Evolutionary conservation across 2,113 vertebrate genomes (phyloP), one percentile per base, ranked within the genome.

Genomic region (Pogona vitticeps): DNA sequence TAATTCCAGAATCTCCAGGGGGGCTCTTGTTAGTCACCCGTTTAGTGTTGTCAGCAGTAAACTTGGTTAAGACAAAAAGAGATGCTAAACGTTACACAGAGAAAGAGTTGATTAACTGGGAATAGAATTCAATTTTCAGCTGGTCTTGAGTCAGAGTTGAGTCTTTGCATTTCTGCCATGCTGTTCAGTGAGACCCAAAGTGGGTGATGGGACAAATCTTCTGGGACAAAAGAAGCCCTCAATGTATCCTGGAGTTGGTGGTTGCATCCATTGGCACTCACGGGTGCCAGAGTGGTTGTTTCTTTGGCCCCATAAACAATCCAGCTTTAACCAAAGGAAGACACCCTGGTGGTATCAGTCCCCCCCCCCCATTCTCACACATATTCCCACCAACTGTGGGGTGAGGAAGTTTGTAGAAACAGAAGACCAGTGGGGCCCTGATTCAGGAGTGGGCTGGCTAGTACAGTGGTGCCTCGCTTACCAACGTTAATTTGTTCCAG

Each of bases 1-100:
- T 59, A 82, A 82, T 82, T 87, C 38, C 40, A 7, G 61, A 76
- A 31, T 67, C 85, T 65, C 85, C 42, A 14, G 70, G 9, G 79
- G 31, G 58, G 79, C 42, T 58, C 52, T 82, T 87, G n/a, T 61
- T 76, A 76, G 85, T 82, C 79, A 82, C 75, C 85, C 59, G 1
- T 76, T 87, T 67, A 82, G 79, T 36, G 58, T 65, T 65, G 71
- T 87, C 79, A 76, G 85, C 36, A 67, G n/a, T 82, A 81, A 65
- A 81, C 78, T 65, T 18, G 59, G 33, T 67, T 82, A 82, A 76
- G 31, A 6, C 59, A 46, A 61, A 58, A 59, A 46, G 23, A 52
- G 42, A 38, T 38, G 70, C 33, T 82, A 17, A 56, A 13, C 17
- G 18, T 87, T 76, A 81, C n/a, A 36, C 13, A 18, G 38, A 42